Percentiles rank a stretch among this genome's conserved stretches.
Evolutionary conservation across 2,113 vertebrate genomes (phyloP).

Genomic region (Motacilla tschutschensis): DNA sequence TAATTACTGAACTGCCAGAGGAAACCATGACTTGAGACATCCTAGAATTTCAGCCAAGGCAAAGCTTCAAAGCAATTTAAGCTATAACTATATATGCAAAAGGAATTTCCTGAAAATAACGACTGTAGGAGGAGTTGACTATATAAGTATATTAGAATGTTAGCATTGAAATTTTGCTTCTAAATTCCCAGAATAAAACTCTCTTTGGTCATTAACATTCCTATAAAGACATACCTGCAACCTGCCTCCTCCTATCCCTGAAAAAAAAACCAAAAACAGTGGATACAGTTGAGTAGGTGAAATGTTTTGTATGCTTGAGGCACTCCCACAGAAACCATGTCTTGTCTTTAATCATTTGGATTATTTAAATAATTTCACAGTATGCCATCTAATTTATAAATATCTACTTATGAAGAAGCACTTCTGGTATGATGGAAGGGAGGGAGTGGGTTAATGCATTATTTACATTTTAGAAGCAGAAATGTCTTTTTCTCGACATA

Average conservation of each 20-base stretch:
- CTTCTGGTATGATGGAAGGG: neutral
- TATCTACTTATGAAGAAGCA: neutral
- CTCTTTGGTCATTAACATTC: slow-evolving; percentile 30
- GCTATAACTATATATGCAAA: neutral
- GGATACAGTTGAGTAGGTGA: neutral
- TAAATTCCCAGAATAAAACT: slow-evolving; percentile 49
- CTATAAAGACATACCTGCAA: neutral
- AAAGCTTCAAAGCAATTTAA: slow-evolving; percentile 32
- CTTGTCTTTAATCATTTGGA: neutral
- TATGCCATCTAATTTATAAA: neutral
- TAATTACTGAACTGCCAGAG: neutral
- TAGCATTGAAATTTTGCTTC: slow-evolving; percentile 27
- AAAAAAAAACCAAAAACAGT: neutral
- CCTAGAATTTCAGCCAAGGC: neutral
- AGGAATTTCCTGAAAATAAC: slow-evolving; percentile 57
- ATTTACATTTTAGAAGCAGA: slow-evolving; percentile 29
- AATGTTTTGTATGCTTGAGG: neutral
- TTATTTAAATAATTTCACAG: neutral
- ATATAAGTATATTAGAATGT: slow-evolving; percentile 12
- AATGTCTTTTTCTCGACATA: neutral
- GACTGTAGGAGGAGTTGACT: slow-evolving; percentile 1
- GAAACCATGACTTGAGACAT: neutral
- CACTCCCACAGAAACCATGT: neutral
- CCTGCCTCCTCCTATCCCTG: neutral
- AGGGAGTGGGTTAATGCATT: neutral